Base-by-base conservation (phyloP, 2,113 vertebrate genomes). In the Zapus hudsonius region DNA sequence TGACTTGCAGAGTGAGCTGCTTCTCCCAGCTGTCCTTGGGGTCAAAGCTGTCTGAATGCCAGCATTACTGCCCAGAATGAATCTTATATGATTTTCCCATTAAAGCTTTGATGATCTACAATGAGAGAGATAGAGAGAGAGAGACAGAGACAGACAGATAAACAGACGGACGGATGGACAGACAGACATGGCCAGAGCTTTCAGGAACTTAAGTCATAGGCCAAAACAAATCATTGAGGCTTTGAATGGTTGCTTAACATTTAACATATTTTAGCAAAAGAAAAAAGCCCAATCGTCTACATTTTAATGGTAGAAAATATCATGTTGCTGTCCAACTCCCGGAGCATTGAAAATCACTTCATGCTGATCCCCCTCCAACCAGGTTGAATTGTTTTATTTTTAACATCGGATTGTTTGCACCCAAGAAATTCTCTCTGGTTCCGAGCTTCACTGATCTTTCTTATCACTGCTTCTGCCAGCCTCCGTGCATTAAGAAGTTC, bases 331-430 rank as follows among this genome's bases (percentile, higher is more conserved):
- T 20, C 44, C 84, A 36, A 59, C 13, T 95, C 70, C 1, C 5
- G 75, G 67, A 29, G 47, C 36, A 89, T n/a, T 78, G 52, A 89
- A 84, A 90, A 63, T 87, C 40, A 29, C n/a, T 69, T 69, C 15
- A 29, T 19, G 33, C 23, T n/a, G 20, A 67, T 57, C 38, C 33
- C 55, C 13, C 27, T 84, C 69, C 57, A 81, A 38, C 19, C 25
- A 91, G 52, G 42, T 86, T 93, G 84, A n/a, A 66, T 89, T 92
- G 93, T 92, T 82, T 40, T 70, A 82, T 93, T 91, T 95, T 85
- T 55, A 84, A 92, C n/a, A 29, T 2, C 42, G 66, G 69, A 40
- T 87, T 84, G 2, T 83, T 92, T 92, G 80, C 64, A 95, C 88
- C 75, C 74, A 93, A 91, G 59, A 93, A 36, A 93, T 92, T 70